Evolutionary conservation across 2,888 invertebrate species (phyloP).

Genomic region (Euzetes globulus): DNA sequence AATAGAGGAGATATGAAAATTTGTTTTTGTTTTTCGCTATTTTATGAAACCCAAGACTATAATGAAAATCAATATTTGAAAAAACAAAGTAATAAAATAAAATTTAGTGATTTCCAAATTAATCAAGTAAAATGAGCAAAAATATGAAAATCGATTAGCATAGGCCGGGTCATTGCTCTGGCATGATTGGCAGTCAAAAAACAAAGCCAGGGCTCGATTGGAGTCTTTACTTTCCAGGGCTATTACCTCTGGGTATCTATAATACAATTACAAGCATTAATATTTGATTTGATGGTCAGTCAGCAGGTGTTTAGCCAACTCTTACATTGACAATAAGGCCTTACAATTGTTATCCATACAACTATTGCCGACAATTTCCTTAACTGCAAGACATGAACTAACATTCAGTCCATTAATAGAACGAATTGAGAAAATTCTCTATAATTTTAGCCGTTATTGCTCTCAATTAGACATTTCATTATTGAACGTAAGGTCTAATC

Average conservation of each 20-base stretch:
- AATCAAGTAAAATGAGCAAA: background rate
- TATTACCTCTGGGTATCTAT: background rate
- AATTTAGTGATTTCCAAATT: no score
- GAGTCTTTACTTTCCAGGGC: background rate
- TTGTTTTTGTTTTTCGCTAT: background rate
- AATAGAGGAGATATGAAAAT: no score
- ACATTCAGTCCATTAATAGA: no score
- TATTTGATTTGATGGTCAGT: background rate
- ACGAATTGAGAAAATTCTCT: no score
- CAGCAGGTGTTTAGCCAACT: background rate
- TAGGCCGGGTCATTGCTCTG: background rate
- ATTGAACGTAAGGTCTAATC: no score
- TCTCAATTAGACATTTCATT: no score
- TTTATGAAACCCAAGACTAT: background rate
- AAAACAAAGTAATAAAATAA: no score
- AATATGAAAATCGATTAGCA: background rate
- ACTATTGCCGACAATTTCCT: no score
- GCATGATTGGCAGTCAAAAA: background rate
- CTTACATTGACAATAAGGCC: background rate
- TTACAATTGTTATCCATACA: background rate
- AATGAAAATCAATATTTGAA: background rate
- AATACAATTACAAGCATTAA: background rate
- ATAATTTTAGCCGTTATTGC: no score
- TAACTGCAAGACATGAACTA: no score
- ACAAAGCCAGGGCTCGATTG: background rate